Conservation (phyloP, 2,113 vertebrate species). For the Chlamydotis undulata region DNA sequence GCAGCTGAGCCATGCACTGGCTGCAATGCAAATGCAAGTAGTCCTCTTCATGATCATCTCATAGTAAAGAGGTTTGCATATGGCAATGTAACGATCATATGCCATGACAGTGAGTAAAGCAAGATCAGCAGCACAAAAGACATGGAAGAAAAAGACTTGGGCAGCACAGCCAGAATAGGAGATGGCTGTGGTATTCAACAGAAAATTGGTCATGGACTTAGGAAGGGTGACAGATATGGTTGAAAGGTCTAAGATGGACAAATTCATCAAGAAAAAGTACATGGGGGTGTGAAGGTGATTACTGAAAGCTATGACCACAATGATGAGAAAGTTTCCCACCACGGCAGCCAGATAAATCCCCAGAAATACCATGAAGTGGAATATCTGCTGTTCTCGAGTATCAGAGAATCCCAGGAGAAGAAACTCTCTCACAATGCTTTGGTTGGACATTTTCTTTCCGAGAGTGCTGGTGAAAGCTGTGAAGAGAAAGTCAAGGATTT, state of each 20-base stretch:
- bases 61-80: slow-evolving; percentile 44
- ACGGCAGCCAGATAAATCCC: slow-evolving; percentile 4
- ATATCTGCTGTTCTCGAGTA: background rate
- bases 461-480: background rate
- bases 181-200: background rate
- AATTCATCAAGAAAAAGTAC: slow-evolving; percentile 53
- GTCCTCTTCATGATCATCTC: background rate
- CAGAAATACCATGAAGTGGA: slow-evolving; percentile 26
- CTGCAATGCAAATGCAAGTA: background rate
- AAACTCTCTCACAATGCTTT: slow-evolving; percentile 16
- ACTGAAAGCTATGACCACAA: slow-evolving; percentile 1
- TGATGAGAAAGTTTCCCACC: slow-evolving; percentile 37
- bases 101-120: slow-evolving; percentile 53
- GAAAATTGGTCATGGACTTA: slow-evolving; percentile 24
- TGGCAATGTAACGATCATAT: slow-evolving; percentile 28
- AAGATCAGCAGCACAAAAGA: slow-evolving; percentile 35
- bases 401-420: slow-evolving; percentile 37
- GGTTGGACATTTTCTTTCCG: background rate
- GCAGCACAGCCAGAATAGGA: slow-evolving; percentile 16
- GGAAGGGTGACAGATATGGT: slow-evolving; percentile 52
- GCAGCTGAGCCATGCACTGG: slow-evolving; percentile 19
- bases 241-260: slow-evolving; percentile 48
- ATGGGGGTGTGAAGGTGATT: slow-evolving; percentile 33
- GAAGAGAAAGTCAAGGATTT: background rate
- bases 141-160: slow-evolving; percentile 51